Percentiles rank a stretch among this genome's conserved stretches.
Evolutionary conservation across 2,888 invertebrate species (phyloP).

Genomic region (Yponomeuta sedellus): DNA sequence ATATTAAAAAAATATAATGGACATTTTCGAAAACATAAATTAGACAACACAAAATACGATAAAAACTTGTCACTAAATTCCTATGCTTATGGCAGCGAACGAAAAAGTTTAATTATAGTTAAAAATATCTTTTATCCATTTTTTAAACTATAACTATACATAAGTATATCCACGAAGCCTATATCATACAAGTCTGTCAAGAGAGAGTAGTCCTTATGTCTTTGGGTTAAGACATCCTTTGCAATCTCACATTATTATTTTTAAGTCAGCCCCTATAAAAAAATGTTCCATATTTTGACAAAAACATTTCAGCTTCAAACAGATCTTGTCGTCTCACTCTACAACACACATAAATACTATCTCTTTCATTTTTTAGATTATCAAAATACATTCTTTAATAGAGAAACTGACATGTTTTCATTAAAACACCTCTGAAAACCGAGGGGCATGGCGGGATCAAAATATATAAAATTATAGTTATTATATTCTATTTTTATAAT

Average conservation of each 20-base stretch:
- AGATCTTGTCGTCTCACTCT: constrained; percentile 4
- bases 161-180: constrained; percentile 52
- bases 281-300: neutral
- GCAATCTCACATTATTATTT: constrained; percentile 11
- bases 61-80: constrained; percentile 24
- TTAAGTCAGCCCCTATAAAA: neutral
- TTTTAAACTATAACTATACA: constrained; percentile 45
- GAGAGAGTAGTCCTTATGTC: constrained; percentile 22
- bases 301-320: constrained; percentile 9
- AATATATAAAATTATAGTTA: constrained; percentile 43
- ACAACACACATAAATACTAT: constrained; percentile 1
- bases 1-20: constrained; percentile 19
- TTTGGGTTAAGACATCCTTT: constrained; percentile 19
- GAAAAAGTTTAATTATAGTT: constrained; percentile 42
- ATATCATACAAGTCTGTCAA: constrained; percentile 56
- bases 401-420: constrained; percentile 3
- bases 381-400: constrained; percentile 4
- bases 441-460: constrained; percentile 12
- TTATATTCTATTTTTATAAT: constrained; percentile 42
- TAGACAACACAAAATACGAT: constrained; percentile 4
- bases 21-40: neutral
- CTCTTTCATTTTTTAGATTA: neutral
- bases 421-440: constrained; percentile 11
- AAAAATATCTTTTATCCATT: constrained; percentile 64
- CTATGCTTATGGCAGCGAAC: constrained; percentile 65